These are phyloP conservation scores for Rhyacophila evoluta DNA, from an alignment of 2,888 invertebrate species.

Conservation along the genomic window DNA sequence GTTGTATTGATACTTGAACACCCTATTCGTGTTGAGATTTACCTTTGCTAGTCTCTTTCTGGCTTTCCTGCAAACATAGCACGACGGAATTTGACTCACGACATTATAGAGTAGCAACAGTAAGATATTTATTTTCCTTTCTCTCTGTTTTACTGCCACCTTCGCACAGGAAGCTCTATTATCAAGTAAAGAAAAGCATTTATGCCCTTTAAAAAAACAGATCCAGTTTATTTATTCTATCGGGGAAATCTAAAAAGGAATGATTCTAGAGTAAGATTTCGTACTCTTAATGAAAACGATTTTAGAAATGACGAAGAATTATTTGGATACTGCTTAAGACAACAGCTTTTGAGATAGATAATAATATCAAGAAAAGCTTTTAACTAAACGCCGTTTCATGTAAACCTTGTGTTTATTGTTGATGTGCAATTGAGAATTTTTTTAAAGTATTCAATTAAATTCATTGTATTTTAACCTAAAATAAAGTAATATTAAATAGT, in stretches of 20 bases:
- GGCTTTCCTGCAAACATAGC: neutral
- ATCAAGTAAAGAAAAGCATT: conserved; percentile 11
- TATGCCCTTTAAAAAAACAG: neutral
- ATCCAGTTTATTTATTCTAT: neutral
- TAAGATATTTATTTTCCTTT: conserved; percentile 4
- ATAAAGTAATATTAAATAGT: too few relatives aligned
- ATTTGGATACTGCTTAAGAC: neutral
- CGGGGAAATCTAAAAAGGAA: neutral
- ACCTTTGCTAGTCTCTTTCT: neutral
- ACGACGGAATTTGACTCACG: neutral
- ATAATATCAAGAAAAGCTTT: too few relatives aligned
- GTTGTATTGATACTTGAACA: neutral
- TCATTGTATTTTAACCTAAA: too few relatives aligned
- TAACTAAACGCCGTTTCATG: too few relatives aligned
- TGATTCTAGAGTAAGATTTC: neutral
- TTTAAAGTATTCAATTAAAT: too few relatives aligned
- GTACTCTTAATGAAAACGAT: neutral
- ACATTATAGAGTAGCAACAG: neutral
- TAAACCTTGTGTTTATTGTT: too few relatives aligned
- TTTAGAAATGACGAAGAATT: neutral
- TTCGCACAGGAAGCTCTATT: neutral
- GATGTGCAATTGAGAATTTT: too few relatives aligned
- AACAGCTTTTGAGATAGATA: too few relatives aligned
- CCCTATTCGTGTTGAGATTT: neutral
- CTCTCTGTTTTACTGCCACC: neutral